Conservation (phyloP, 2,888 invertebrate genomes). For the Aspidapion aeneum region DNA sequence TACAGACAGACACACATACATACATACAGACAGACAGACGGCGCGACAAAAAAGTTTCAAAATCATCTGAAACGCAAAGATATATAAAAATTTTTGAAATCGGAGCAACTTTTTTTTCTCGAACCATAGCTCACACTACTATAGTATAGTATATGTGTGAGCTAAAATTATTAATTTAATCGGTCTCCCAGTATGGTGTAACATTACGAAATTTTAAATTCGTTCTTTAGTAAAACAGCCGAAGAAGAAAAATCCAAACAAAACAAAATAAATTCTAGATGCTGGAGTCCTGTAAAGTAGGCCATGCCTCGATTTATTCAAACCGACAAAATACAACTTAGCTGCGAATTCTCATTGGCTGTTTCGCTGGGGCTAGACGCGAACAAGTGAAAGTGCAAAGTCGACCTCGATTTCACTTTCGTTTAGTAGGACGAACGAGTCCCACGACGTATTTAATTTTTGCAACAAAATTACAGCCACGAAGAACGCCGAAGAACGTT, state of each 20-base stretch:
- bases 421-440: slow-evolving; percentile 51
- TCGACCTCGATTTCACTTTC: slow-evolving; percentile 53
- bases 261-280: slow-evolving; percentile 39
- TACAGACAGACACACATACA: too few relatives aligned
- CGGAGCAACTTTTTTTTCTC: too few relatives aligned
- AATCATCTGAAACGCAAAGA: too few relatives aligned
- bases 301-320: slow-evolving; percentile 46
- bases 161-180: too few relatives aligned
- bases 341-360: slow-evolving; percentile 44
- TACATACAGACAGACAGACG: too few relatives aligned
- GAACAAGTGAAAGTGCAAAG: slow-evolving; percentile 51
- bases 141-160: too few relatives aligned
- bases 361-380: slow-evolving; percentile 46
- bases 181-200: slow-evolving; percentile 13
- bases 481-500: slow-evolving; percentile 16
- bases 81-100: too few relatives aligned
- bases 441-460: slow-evolving; percentile 46
- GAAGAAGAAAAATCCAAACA: slow-evolving; percentile 18
- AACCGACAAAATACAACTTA: slow-evolving; percentile 42
- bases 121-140: too few relatives aligned
- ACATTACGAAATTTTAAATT: slow-evolving; percentile 21
- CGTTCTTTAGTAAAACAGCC: slow-evolving; percentile 16
- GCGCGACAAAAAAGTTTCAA: too few relatives aligned
- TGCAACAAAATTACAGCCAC: slow-evolving; percentile 33
- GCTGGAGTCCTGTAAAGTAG: slow-evolving; percentile 42